Conservation (phyloP, 2,113 vertebrate species). For the Drymodes brunneopygia region DNA sequence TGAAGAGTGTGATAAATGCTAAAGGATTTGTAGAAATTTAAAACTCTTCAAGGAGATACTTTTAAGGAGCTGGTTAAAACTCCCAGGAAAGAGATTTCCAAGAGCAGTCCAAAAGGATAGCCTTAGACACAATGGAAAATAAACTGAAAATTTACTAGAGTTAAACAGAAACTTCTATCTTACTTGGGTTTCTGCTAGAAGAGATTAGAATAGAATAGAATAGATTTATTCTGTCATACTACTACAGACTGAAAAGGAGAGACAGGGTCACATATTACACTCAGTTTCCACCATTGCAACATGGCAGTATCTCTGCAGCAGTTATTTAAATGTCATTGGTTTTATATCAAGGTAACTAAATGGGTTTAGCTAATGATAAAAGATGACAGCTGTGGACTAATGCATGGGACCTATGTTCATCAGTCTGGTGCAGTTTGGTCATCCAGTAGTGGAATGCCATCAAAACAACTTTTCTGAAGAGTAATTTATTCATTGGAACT, state of each 20-base stretch:
- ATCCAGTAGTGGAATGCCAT: neutral
- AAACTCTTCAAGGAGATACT: neutral
- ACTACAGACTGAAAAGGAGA: neutral
- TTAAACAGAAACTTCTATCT: neutral
- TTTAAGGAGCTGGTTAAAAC: neutral
- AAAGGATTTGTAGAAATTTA: neutral
- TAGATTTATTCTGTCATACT: neutral
- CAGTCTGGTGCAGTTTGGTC: neutral
- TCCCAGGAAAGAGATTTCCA: neutral
- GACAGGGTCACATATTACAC: neutral
- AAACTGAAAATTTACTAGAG: neutral
- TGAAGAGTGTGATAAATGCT: neutral
- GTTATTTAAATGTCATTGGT: neutral
- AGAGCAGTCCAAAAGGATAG: neutral
- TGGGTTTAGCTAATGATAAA: neutral
- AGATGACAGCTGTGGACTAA: neutral
- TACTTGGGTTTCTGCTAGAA: neutral
- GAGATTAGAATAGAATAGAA: neutral
- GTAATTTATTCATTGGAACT: neutral
- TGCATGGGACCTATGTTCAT: neutral
- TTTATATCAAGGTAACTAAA: neutral
- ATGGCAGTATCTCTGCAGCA: neutral
- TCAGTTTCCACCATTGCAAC: neutral
- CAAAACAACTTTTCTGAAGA: neutral
- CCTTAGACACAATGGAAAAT: neutral